Conservation (phyloP, 2,888 invertebrate species). For the Ptychoptera contaminata region DNA sequence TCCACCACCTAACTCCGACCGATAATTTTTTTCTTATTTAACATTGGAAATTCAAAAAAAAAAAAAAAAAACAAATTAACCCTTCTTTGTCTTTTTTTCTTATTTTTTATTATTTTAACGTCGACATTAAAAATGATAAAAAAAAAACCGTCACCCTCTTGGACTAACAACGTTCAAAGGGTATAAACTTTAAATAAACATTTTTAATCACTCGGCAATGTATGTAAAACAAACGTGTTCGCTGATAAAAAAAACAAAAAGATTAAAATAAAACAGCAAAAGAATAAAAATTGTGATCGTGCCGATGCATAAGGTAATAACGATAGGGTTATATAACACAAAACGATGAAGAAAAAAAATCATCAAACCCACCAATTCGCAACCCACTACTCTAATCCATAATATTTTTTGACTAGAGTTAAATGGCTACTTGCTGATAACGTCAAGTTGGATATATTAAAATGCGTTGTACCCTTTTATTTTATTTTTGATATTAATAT, state of each 20-base stretch:
- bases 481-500: neutral
- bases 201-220: constrained; percentile 15
- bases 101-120: neutral
- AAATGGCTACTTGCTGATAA: constrained; percentile 10
- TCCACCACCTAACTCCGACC: neutral
- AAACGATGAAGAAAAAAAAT: constrained; percentile 1
- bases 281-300: constrained; percentile 10
- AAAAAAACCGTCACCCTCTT: constrained; percentile 1
- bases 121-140: constrained; percentile 2
- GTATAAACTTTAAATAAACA: constrained; percentile 16
- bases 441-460: constrained; percentile 10
- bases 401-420: neutral
- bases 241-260: constrained; percentile 1
- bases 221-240: neutral
- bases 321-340: neutral
- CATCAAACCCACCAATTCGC: constrained; percentile 4
- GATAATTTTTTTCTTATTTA: neutral
- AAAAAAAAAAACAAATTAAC: neutral
- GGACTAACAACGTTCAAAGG: constrained; percentile 6
- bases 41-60: neutral
- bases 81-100: neutral
- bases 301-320: constrained; percentile 12
- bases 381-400: neutral
- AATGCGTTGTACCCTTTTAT: constrained; percentile 5
- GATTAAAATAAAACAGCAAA: constrained; percentile 3